A percentile compares a stretch with the other conserved stretches of the same genome.
Conservation (phyloP, 2,888 invertebrate genomes). For the Cartodere bifasciata region DNA sequence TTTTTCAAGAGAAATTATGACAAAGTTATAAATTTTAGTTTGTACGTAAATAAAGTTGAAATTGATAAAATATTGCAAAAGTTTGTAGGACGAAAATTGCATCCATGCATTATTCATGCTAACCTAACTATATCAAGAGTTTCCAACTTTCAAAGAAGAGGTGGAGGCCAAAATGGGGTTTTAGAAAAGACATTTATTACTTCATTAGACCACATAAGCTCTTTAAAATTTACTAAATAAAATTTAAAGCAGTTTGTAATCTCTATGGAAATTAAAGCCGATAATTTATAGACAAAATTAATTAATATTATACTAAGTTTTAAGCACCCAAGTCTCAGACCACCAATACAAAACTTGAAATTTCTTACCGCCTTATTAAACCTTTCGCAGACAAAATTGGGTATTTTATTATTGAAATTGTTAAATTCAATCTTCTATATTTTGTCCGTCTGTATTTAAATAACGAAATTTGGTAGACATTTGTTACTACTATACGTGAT, state of each 20-base stretch:
- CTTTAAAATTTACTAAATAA: conserved; percentile 18
- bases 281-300: not conserved
- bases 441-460: no score
- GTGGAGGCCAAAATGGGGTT: conserved; percentile 10
- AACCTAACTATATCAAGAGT: conserved; percentile 36
- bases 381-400: no score
- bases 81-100: conserved; percentile 40
- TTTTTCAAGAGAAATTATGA: conserved; percentile 30
- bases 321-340: no score
- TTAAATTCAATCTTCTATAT: no score
- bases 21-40: conserved; percentile 39
- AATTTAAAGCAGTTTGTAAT: conserved; percentile 15
- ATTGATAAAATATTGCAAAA: conserved; percentile 41
- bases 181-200: conserved; percentile 23
- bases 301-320: no score
- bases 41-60: conserved; percentile 41
- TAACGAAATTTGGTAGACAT: no score
- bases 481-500: no score
- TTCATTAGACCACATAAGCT: conserved; percentile 22
- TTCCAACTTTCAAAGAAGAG: conserved; percentile 27
- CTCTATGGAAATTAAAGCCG: not conserved
- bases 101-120: conserved; percentile 40
- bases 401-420: no score
- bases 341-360: no score
- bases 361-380: no score